A percentile compares a stretch with the other conserved stretches of the same genome.
Evolutionary conservation across 1,140 invertebrate species (phyloP).

Genomic region (Coptotermes formosanus): DNA sequence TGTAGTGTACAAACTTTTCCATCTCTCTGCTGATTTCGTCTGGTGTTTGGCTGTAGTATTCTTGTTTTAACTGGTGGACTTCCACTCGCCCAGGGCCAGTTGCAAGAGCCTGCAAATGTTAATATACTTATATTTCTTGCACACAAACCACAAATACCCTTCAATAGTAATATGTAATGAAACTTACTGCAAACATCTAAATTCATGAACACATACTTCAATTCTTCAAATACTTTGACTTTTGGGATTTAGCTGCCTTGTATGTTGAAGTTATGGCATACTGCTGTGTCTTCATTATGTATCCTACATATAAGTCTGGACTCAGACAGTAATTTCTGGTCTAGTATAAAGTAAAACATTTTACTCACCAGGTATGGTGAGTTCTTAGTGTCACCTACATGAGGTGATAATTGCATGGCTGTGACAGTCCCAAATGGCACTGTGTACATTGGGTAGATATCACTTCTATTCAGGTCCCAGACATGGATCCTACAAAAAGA

Average conservation of each 20-base stretch:
- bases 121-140: no score
- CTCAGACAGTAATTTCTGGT: no score
- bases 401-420: not conserved
- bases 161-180: no score
- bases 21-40: slow-evolving; percentile 40
- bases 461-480: not conserved
- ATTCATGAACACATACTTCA: no score
- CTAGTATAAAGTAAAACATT: no score
- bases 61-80: slow-evolving; percentile 51
- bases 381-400: not conserved
- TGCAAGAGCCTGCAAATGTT: slow-evolving; percentile 46
- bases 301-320: no score
- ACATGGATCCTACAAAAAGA: not conserved
- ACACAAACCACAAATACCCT: no score
- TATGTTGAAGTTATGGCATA: no score
- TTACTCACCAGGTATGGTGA: not conserved
- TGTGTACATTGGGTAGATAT: not conserved
- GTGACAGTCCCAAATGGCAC: not conserved
- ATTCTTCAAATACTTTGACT: no score
- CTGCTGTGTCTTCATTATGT: no score
- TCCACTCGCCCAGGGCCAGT: slow-evolving; percentile 47
- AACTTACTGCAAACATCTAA: no score
- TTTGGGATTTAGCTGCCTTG: no score
- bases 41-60: slow-evolving; percentile 48
- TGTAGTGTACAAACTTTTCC: not conserved